Evolutionary conservation across 2,113 vertebrate genomes (phyloP).

Genomic region (Nansenia antarctica): DNA sequence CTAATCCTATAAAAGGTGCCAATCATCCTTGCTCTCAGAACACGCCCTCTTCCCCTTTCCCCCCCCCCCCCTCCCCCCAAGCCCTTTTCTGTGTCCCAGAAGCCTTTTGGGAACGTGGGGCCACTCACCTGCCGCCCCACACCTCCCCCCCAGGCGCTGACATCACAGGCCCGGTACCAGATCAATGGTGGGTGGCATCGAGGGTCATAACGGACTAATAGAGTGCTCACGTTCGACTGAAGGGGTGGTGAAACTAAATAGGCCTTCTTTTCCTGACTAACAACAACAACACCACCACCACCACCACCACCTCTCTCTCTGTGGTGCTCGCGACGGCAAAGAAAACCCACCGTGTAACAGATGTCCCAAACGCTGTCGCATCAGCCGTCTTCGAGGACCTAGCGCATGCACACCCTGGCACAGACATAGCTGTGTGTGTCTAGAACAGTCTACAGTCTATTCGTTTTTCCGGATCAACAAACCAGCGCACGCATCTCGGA

Average conservation of each 20-base stretch:
- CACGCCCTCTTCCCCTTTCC: conserved; percentile 42
- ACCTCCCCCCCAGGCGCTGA: not conserved
- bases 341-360: conserved; percentile 51
- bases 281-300: not conserved
- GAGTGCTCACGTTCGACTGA: not conserved
- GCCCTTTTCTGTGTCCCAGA: not conserved
- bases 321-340: not conserved
- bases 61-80: conserved; percentile 23
- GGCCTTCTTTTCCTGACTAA: not conserved
- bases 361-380: conserved; percentile 48
- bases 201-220: not conserved
- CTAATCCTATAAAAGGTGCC: conserved; percentile 74
- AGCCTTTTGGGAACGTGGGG: not conserved
- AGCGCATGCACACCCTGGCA: too few species aligned
- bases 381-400: conserved; percentile 36
- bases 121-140: conserved; percentile 23
- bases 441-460: not conserved
- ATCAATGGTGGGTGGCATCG: not conserved
- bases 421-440: not conserved
- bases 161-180: not conserved
- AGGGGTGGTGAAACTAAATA: not conserved
- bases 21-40: conserved; percentile 49
- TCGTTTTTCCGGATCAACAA: not conserved
- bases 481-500: not conserved
- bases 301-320: not conserved